These are phyloP conservation scores for Paguma larvata DNA, from an alignment of 2,797 vertebrate genomes.

Conservation along the genomic window DNA sequence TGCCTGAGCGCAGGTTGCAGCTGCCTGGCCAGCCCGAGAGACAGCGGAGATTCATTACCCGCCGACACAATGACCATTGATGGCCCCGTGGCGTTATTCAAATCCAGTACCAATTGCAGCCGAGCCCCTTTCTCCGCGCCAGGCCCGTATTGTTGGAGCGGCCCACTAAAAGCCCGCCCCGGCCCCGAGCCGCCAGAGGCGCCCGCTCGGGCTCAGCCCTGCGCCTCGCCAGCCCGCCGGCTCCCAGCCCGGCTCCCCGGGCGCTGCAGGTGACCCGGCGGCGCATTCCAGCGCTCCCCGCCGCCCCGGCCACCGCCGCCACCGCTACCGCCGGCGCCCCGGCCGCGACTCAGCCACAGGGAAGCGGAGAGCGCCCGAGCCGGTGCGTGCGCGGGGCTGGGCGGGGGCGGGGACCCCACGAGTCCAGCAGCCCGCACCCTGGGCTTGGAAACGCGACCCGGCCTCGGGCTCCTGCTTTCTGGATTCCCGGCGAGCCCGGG, in stretches of 20 bases:
- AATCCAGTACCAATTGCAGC: conserved; percentile 99
- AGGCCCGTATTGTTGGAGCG: conserved; percentile 95
- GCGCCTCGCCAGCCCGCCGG: conserved; percentile 77
- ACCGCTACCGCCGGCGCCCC: conserved; percentile 41
- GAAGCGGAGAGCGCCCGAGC: conserved; percentile 78
- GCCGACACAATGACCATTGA: conserved; percentile 99
- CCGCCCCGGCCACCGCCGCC: conserved; percentile 61
- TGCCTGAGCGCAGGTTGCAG: conserved; percentile 97
- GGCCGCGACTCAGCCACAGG: conserved; percentile 69
- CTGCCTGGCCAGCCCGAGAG: conserved; percentile 95
- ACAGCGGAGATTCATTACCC: conserved; percentile 99
- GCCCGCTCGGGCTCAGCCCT: conserved; percentile 83
- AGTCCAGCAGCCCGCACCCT: conserved; percentile 46
- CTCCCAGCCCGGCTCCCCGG: conserved; percentile 77
- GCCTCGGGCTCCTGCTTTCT: conserved; percentile 63
- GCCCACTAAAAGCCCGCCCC: conserved; percentile 93
- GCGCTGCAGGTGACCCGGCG: conserved; percentile 83
- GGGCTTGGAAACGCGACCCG: conserved; percentile 52
- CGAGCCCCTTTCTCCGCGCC: conserved; percentile 96
- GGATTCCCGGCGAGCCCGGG: conserved; percentile 48
- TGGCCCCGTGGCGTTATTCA: conserved; percentile 99
- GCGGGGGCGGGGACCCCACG: conserved; percentile 68
- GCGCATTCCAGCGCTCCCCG: conserved; percentile 81
- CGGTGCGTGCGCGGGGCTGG: conserved; percentile 82
- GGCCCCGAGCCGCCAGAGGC: conserved; percentile 90